phyloP scores from a whole-genome alignment of 2,113 vertebrate genomes.

The Aegotheles bennettii region DNA sequence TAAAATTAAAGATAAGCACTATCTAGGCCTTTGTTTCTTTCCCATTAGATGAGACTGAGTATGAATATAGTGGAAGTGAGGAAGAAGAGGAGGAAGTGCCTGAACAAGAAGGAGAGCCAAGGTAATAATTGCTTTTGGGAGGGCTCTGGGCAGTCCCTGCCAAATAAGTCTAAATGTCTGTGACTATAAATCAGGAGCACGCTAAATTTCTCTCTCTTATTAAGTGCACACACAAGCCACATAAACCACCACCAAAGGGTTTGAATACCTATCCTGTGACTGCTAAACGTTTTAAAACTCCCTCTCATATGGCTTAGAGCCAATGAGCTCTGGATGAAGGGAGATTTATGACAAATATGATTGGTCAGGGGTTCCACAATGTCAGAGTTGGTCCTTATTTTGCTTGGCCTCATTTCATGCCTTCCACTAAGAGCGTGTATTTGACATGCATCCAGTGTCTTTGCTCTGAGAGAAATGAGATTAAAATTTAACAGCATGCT shows the following conservation, averaged over 20 bases:
- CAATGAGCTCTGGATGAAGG: background rate
- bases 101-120: slow-evolving; percentile 97
- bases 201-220: background rate
- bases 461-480: background rate
- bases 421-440: background rate
- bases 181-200: background rate
- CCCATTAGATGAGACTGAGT: slow-evolving; percentile 91
- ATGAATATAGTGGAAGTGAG: slow-evolving; percentile 98
- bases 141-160: background rate
- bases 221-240: background rate
- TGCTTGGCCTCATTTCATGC: slow-evolving; percentile 21
- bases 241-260: background rate
- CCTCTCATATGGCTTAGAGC: background rate
- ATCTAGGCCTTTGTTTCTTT: background rate
- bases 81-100: slow-evolving; percentile 97
- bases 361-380: background rate
- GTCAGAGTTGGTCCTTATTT: background rate
- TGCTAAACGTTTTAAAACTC: background rate
- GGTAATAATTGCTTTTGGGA: slow-evolving; percentile 69
- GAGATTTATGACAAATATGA: background rate
- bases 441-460: background rate
- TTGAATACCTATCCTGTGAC: background rate
- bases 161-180: background rate
- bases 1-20: background rate
- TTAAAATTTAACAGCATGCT: slow-evolving; percentile 20